Evolutionary conservation across 2,888 invertebrate genomes (phyloP).

Genomic region (Tetramorium bicarinatum): DNA sequence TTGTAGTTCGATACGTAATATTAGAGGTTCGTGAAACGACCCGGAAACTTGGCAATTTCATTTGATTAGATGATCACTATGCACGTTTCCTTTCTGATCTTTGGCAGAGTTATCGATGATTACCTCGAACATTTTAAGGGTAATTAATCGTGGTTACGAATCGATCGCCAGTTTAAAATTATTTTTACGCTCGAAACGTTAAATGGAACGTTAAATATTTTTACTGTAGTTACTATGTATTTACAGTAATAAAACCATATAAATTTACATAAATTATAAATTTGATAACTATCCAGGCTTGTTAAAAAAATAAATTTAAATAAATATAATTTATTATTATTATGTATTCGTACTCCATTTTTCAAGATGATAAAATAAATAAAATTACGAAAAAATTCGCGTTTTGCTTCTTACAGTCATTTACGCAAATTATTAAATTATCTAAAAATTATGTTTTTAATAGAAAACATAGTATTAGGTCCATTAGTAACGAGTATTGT

Average conservation of each 20-base stretch:
- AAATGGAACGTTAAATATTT: conserved; percentile 18
- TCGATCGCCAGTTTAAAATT: conserved; percentile 56
- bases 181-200: conserved; percentile 51
- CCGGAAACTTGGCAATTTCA: conserved; percentile 26
- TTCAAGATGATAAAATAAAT: neutral
- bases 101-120: conserved; percentile 24
- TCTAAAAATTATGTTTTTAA: neutral
- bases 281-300: neutral
- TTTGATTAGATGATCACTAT: conserved; percentile 50
- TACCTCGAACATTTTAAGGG: conserved; percentile 27
- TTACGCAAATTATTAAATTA: neutral
- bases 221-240: conserved; percentile 22
- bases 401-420: neutral
- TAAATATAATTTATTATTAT: neutral
- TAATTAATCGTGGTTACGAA: conserved; percentile 39
- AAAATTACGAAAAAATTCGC: neutral
- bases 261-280: neutral
- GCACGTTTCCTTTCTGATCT: conserved; percentile 42
- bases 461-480: too few relatives aligned
- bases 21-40: conserved; percentile 45
- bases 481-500: too few relatives aligned
- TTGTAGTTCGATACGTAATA: conserved; percentile 56
- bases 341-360: neutral
- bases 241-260: conserved; percentile 30
- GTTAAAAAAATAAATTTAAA: neutral